Evolutionary conservation across 1,140 invertebrate genomes (phyloP), one percentile per base, ranked within the genome.

Genomic region (Nephotettix cincticeps): DNA sequence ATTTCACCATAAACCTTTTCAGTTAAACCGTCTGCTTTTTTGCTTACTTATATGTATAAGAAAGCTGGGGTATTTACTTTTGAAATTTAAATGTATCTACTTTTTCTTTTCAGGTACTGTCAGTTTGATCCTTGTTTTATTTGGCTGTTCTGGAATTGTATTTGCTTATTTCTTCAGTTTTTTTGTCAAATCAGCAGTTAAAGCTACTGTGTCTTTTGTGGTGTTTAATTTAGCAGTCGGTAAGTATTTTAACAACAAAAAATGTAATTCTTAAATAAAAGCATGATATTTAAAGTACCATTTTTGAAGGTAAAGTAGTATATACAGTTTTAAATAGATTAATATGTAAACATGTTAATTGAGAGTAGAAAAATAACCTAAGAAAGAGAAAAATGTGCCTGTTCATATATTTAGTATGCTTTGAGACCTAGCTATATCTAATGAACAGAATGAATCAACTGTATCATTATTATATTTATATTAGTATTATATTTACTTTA

Each of bases 101-200:
- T n/a, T n/a, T n/a, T n/a, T 25, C 79, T 1, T 76, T 75, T 27
- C 47, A 77, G 76, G 73, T 64, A 45, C 64, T 51, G 61, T 76
- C 9, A 68, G 72, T 9, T 23, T 71, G 23, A 13, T 76, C 3
- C 14, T 77, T 9, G 21, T 74, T 17, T 23, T 73, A 25, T 76
- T 71, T 70, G 74, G 76, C 4, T 43, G 70, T 36, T 70, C 71
- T 67, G 30, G 32, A 6, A 73, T 74, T 32, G 61, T 71, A 27
- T 73, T 71, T 51, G 68, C 75, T 51, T 76, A 77, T 64, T 72
- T 74, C 13, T 71, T 71, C 29, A 77, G 72, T 72, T 75, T 67
- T 47, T 72, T 76, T 19, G 40, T 69, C n/a, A 73, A 74, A 19
- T 71, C 75, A 17, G 25, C 68, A 4, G 29, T 71, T n/a, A 45